Evolutionary conservation across 2,113 vertebrate genomes (phyloP).

Genomic region (Bubalus kerabau): DNA sequence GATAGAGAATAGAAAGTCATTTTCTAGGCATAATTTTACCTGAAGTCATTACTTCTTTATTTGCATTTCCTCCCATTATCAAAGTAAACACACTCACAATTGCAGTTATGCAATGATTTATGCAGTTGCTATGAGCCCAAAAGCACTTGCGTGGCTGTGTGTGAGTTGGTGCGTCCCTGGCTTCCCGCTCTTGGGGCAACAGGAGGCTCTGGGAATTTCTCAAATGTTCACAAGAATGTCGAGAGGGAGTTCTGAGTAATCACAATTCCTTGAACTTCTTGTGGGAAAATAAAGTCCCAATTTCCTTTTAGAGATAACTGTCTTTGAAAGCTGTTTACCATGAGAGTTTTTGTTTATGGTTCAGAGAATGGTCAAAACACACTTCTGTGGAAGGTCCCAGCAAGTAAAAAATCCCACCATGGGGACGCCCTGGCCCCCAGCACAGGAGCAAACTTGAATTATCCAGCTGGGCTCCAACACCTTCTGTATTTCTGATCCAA

Average conservation of each 20-base stretch:
- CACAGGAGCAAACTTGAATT: background rate
- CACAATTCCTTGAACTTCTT: constrained; percentile 53
- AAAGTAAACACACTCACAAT: background rate
- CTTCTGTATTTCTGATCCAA: background rate
- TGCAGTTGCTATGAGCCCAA: constrained; percentile 9
- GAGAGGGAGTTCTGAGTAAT: constrained; percentile 65
- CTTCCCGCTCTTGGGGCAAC: constrained; percentile 16
- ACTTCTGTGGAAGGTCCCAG: background rate
- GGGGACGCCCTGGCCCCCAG: fast-evolving
- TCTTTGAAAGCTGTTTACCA: background rate
- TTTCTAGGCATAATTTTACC: constrained; percentile 54
- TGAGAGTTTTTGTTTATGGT: background rate
- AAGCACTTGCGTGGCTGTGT: background rate
- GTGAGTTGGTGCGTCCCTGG: background rate
- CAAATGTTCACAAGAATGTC: constrained; percentile 33
- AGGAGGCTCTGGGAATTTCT: constrained; percentile 64
- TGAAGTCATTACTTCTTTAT: constrained; percentile 62
- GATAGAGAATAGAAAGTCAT: background rate
- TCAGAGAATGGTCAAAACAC: background rate
- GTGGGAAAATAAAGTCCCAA: constrained; percentile 51
- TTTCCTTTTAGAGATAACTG: constrained; percentile 57
- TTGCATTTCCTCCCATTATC: constrained; percentile 67
- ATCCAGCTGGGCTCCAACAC: fast-evolving
- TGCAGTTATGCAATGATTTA: constrained; percentile 27
- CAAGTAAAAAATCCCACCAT: background rate